Conservation (phyloP, 1,140 invertebrate species). For the Meloidogyne floridensis region DNA sequence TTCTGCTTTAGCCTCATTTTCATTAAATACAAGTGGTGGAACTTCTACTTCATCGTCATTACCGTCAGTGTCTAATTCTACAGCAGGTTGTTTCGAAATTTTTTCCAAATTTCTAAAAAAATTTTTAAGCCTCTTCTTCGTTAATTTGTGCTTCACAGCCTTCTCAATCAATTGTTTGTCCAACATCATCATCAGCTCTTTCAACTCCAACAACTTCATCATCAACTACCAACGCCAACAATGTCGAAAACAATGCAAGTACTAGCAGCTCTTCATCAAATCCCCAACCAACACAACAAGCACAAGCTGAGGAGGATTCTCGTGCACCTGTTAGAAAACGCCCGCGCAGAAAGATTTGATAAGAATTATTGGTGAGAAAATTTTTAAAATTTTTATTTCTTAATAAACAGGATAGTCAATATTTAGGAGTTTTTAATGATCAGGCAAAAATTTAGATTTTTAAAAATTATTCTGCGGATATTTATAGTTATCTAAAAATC, state of each 20-base stretch:
- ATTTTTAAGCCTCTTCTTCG: neutral
- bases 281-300: neutral
- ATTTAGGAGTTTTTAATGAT: too few relatives aligned
- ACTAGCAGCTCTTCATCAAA: neutral
- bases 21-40: conserved; percentile 5
- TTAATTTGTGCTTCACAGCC: neutral
- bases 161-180: neutral
- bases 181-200: neutral
- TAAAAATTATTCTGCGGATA: too few relatives aligned
- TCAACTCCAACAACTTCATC: neutral
- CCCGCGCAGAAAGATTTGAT: conserved; percentile 25
- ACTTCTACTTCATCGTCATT: neutral
- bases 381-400: conserved; percentile 1
- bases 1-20: neutral
- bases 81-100: neutral
- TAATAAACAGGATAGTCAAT: too few relatives aligned
- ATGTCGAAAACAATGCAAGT: neutral
- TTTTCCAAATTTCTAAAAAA: neutral
- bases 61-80: neutral
- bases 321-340: conserved; percentile 28
- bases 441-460: too few relatives aligned
- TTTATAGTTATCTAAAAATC: too few relatives aligned
- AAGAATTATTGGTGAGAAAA: neutral
- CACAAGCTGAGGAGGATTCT: conserved; percentile 21
- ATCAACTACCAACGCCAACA: conserved; percentile 4